Evolutionary conservation across 1,140 invertebrate genomes (phyloP).

Genomic region (Neodiprion pinetum): DNA sequence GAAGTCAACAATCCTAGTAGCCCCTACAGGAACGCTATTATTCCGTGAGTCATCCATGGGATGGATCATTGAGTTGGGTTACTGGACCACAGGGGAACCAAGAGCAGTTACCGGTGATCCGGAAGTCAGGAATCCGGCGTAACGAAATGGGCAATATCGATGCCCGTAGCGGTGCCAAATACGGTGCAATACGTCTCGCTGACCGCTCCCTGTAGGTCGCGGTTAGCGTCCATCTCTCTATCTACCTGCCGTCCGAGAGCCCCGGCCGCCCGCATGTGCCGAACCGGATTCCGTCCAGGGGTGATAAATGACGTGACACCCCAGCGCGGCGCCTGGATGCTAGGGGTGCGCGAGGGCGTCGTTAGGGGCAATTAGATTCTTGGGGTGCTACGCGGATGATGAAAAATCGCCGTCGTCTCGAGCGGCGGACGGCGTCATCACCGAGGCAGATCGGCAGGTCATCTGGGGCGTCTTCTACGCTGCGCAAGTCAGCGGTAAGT

Average conservation of each 20-base stretch:
- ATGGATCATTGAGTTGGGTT: too few species aligned
- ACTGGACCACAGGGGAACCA: too few species aligned
- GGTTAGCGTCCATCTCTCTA: constrained; percentile 4
- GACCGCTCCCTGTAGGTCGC: background rate
- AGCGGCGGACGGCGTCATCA: too few species aligned
- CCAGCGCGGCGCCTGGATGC: background rate
- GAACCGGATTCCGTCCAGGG: background rate
- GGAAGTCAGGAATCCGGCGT: too few species aligned
- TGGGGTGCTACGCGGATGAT: background rate
- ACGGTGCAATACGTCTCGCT: background rate
- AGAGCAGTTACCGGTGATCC: too few species aligned
- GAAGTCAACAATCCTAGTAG: too few species aligned
- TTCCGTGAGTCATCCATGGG: too few species aligned
- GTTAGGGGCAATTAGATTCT: constrained; percentile 7
- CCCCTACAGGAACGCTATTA: too few species aligned
- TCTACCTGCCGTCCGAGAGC: background rate
- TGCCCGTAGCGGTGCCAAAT: background rate
- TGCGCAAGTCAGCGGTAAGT: too few species aligned
- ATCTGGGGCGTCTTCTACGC: too few species aligned
- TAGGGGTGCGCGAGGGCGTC: background rate
- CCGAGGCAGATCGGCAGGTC: too few species aligned
- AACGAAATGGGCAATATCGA: background rate
- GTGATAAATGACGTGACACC: constrained; percentile 1
- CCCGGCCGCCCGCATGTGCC: background rate
- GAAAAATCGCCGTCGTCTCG: background rate